phyloP scores from a whole-genome alignment of 2,797 vertebrate species.

The Enteromius unitaeniatus region DNA sequence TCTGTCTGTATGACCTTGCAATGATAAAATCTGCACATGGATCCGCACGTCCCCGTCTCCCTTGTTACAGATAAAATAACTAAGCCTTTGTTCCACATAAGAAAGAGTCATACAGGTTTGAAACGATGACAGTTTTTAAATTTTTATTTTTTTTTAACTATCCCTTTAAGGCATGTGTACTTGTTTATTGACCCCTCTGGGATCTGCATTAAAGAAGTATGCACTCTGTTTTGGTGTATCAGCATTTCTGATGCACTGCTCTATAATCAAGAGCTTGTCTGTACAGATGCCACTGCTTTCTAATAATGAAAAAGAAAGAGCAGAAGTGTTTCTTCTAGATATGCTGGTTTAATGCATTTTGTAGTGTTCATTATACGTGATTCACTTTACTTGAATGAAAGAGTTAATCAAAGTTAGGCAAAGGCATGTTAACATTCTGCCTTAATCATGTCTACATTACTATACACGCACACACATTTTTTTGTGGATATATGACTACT shows the following conservation, averaged over 20 bases:
- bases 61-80: neutral
- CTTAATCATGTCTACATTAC: constrained; percentile 1
- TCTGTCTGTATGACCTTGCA: too few relatives aligned
- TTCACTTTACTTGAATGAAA: neutral
- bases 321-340: neutral
- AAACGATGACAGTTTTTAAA: neutral
- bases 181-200: constrained; percentile 1
- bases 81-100: neutral
- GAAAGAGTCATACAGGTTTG: neutral
- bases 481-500: constrained; percentile 14
- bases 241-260: constrained; percentile 1
- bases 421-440: constrained; percentile 18
- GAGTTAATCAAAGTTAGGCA: constrained; percentile 9
- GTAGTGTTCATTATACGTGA: neutral
- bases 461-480: neutral
- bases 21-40: too few relatives aligned
- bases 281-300: neutral
- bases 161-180: neutral
- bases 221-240: constrained; percentile 4
- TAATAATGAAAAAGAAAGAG: neutral
- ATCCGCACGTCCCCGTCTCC: too few relatives aligned
- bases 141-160: neutral
- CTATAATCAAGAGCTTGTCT: constrained; percentile 23
- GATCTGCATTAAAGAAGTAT: constrained; percentile 3
- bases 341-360: neutral